These are phyloP conservation scores for Gorsachius goisagi DNA, from an alignment of 2,113 vertebrate genomes.

Conservation along the genomic window DNA sequence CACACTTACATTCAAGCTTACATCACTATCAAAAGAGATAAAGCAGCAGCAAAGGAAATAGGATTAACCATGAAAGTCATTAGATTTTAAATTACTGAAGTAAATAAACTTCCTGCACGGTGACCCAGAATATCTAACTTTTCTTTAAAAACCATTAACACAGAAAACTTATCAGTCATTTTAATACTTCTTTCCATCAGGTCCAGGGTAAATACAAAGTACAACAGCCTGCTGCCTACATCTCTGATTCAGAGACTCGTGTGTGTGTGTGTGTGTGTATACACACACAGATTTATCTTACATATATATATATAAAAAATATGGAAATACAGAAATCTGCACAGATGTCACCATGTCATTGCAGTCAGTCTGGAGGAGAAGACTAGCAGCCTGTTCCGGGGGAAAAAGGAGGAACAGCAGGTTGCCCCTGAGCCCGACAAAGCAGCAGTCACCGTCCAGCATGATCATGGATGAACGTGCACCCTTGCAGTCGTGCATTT, in stretches of 20 bases:
- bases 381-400: neutral
- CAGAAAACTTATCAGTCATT: slow-evolving; percentile 35
- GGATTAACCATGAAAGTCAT: slow-evolving; percentile 67
- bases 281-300: neutral
- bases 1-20: slow-evolving; percentile 58
- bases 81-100: slow-evolving; percentile 65
- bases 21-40: slow-evolving; percentile 64
- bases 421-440: rapidly evolving
- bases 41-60: slow-evolving; percentile 58
- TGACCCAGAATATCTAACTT: slow-evolving; percentile 45
- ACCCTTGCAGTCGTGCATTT: rapidly evolving
- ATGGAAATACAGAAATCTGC: neutral
- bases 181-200: slow-evolving; percentile 14
- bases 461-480: rapidly evolving
- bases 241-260: neutral
- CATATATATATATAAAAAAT: no score
- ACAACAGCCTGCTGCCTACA: neutral
- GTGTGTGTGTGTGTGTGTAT: no score
- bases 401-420: neutral
- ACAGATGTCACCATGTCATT: neutral
- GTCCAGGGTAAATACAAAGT: neutral
- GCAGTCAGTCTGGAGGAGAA: neutral
- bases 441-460: neutral
- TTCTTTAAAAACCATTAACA: slow-evolving; percentile 35
- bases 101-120: slow-evolving; percentile 39